Evolutionary conservation across 2,797 vertebrate species (phyloP).

Genomic region (Clamator glandarius): DNA sequence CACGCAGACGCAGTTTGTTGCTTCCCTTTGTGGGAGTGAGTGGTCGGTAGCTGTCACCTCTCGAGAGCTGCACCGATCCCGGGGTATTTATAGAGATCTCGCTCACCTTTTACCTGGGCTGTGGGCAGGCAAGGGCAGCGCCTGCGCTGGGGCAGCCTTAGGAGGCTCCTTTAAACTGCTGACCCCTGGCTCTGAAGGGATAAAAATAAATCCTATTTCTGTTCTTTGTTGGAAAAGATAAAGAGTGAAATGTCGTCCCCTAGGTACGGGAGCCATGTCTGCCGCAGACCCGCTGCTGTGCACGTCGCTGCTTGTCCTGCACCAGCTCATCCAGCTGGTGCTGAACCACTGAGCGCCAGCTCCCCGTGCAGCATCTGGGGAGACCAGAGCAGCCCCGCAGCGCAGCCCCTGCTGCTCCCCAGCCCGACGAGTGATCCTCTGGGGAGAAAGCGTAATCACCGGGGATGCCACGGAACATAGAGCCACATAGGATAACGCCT

Average conservation of each 20-base stretch:
- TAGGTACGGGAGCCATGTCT: slow-evolving; percentile 84
- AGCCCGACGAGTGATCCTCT: slow-evolving; percentile 76
- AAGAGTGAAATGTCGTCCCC: slow-evolving; percentile 22
- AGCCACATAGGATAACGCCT: slow-evolving; percentile 79
- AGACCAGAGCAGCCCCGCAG: not conserved
- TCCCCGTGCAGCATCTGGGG: not conserved
- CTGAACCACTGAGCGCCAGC: slow-evolving; percentile 76
- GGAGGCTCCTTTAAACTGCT: slow-evolving; percentile 58
- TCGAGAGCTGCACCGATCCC: slow-evolving; percentile 65
- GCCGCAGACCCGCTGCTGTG: slow-evolving; percentile 82
- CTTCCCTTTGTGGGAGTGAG: too few species aligned
- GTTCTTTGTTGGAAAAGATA: slow-evolving; percentile 41
- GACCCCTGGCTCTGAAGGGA: slow-evolving; percentile 59
- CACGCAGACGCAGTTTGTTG: too few species aligned
- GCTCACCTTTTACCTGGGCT: slow-evolving; percentile 45
- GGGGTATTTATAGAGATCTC: slow-evolving; percentile 66
- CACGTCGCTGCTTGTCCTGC: slow-evolving; percentile 84
- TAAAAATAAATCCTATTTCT: slow-evolving; percentile 65
- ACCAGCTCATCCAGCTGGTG: slow-evolving; percentile 86
- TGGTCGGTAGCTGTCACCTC: too few species aligned
- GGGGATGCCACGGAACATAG: slow-evolving; percentile 77
- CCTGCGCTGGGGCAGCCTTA: slow-evolving; percentile 10
- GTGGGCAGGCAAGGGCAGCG: slow-evolving; percentile 30
- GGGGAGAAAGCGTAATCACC: slow-evolving; percentile 75
- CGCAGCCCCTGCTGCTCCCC: not conserved